A percentile compares a stretch with the other conserved stretches of the same genome.
These are phyloP conservation scores for Rhagonycha fulva DNA, from an alignment of 2,888 invertebrate genomes.

Conservation along the genomic window DNA sequence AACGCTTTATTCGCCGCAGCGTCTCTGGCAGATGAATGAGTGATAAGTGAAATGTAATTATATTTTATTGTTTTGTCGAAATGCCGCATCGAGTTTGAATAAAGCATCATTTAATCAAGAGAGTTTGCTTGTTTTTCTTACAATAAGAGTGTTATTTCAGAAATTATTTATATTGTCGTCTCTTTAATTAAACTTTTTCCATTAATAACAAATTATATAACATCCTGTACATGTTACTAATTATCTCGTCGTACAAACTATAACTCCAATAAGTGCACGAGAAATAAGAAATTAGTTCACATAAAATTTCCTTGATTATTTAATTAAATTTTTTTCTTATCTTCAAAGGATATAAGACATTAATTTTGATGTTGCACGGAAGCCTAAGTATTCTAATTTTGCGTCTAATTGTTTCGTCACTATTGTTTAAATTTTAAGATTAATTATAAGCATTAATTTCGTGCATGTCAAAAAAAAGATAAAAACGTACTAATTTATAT, in stretches of 20 bases:
- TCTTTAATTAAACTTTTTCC: neutral
- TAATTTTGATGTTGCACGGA: constrained; percentile 17
- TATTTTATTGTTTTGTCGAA: constrained; percentile 53
- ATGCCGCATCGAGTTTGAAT: constrained; percentile 50
- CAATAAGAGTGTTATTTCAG: constrained; percentile 20
- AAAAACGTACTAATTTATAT: constrained; percentile 14
- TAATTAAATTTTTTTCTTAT: neutral
- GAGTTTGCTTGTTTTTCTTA: constrained; percentile 27
- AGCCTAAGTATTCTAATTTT: constrained; percentile 22
- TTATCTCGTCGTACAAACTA: neutral
- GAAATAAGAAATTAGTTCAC: neutral
- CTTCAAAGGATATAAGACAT: constrained; percentile 9
- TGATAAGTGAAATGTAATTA: constrained; percentile 55
- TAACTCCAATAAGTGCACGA: neutral
- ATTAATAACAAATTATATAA: neutral
- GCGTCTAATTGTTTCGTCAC: constrained; percentile 24
- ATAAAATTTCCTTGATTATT: constrained; percentile 1
- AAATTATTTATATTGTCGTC: constrained; percentile 11
- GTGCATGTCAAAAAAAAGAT: constrained; percentile 20
- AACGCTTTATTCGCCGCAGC: constrained; percentile 51
- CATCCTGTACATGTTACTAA: neutral
- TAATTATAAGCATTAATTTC: constrained; percentile 17
- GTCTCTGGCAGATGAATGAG: constrained; percentile 51
- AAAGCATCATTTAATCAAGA: constrained; percentile 47
- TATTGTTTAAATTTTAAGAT: constrained; percentile 23